Evolutionary conservation across 2,113 vertebrate species (phyloP).

Genomic region (Hippocampus abdominalis): DNA sequence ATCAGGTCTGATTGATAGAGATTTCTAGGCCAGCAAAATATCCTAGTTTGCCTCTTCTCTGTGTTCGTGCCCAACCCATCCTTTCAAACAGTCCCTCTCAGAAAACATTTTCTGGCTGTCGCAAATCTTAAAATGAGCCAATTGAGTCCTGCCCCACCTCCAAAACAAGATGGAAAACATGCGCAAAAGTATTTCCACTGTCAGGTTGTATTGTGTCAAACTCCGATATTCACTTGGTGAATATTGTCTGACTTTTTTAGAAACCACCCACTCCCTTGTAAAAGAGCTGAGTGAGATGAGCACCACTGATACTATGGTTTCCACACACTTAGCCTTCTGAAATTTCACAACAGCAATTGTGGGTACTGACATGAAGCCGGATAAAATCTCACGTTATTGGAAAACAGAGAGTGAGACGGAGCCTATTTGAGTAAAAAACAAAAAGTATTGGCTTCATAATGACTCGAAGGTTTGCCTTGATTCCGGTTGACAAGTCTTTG

Average conservation of each 20-base stretch:
- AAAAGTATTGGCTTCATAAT: constrained; percentile 37
- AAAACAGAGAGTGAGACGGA: constrained; percentile 26
- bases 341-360: constrained; percentile 71
- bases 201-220: constrained; percentile 59
- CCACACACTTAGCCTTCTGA: constrained; percentile 70
- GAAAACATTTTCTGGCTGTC: constrained; percentile 25
- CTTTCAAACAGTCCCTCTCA: constrained; percentile 35
- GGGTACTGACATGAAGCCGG: constrained; percentile 65
- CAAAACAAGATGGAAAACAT: constrained; percentile 37
- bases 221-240: constrained; percentile 62
- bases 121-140: constrained; percentile 49
- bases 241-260: constrained; percentile 67
- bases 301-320: constrained; percentile 66
- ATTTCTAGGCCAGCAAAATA: constrained; percentile 48
- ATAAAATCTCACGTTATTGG: constrained; percentile 73
- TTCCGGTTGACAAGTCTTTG: constrained; percentile 57
- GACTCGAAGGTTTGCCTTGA: constrained; percentile 57
- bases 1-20: constrained; percentile 47
- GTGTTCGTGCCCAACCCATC: constrained; percentile 28
- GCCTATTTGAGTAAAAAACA: constrained; percentile 40
- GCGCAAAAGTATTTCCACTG: constrained; percentile 61
- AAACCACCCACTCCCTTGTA: constrained; percentile 61
- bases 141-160: constrained; percentile 20
- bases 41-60: constrained; percentile 33
- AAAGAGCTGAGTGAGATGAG: constrained; percentile 67